Evolutionary conservation across 1,140 invertebrate genomes (phyloP).

Genomic region (Drosophila simulans): DNA sequence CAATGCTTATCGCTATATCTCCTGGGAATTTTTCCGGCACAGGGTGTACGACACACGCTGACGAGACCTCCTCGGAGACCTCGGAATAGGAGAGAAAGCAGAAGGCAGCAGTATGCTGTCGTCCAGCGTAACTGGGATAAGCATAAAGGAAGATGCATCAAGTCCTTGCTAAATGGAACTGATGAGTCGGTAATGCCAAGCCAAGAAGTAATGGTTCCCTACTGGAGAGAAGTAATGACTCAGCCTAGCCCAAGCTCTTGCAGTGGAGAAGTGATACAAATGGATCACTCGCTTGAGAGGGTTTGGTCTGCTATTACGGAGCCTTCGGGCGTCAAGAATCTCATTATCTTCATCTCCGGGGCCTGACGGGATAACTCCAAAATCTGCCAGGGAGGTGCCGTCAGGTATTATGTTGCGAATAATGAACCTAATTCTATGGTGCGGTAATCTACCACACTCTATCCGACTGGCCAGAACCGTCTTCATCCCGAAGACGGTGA

Average conservation of each 20-base stretch:
- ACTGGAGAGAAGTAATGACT: conserved; percentile 26
- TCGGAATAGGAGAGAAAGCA: too few species aligned
- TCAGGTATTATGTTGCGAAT: conserved; percentile 1
- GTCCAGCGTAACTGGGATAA: too few species aligned
- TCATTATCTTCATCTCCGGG: conserved; percentile 5
- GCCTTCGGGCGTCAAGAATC: too few species aligned
- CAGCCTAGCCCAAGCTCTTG: conserved; percentile 5
- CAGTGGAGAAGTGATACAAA: not conserved
- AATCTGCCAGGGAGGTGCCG: conserved; percentile 13
- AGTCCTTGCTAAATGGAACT: not conserved
- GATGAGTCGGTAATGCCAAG: not conserved
- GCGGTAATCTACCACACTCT: conserved; percentile 12
- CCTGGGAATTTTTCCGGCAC: too few species aligned
- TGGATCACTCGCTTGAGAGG: conserved; percentile 8
- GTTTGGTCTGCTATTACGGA: conserved; percentile 12
- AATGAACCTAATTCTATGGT: conserved; percentile 41
- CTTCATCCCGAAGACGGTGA: too few species aligned
- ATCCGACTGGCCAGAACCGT: conserved; percentile 21
- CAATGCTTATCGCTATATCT: too few species aligned
- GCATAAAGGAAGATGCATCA: not conserved
- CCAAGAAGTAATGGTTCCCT: not conserved
- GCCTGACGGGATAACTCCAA: conserved; percentile 19
- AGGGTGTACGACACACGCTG: too few species aligned
- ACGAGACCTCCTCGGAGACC: too few species aligned
- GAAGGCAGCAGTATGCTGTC: too few species aligned